Evolutionary conservation across 2,113 vertebrate species (phyloP), one percentile per base, ranked within the genome.

Genomic region (Condylura cristata): DNA sequence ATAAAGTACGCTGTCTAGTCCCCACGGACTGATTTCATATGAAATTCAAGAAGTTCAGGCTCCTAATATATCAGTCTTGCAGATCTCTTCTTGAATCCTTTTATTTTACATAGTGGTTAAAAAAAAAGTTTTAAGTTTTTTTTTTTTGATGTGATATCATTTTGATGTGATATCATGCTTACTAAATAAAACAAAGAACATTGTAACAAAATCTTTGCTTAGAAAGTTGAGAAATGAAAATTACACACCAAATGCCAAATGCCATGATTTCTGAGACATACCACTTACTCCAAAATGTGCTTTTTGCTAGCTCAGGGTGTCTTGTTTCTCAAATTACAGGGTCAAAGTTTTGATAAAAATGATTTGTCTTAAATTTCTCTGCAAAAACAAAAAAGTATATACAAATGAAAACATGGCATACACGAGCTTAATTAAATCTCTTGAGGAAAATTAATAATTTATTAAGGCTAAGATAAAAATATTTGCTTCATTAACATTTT

Each of bases 361-460:
- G 24, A 61, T 68, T 79, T 84, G 20, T 65, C 66, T 71, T 51
- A 71, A 58, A 86, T 89, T 60, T 51, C 39, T 32, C 72, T 92
- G 89, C 30, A 56, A 79, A 93, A 86, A 74, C 8, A 32, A 82
- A 79, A 86, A 12, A 71, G 86, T n/a, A 78, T 60, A 66, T 6
- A 58, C 32, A 84, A 61, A 60, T 37, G 37, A 91, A 37, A 91
- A 6, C 3, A 26, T 79, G 14, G 37, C 41, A 81, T n/a, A 75
- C 6, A 30, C 83, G 39, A 10, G 46, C 37, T 79, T 80, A 92
- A 83, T 83, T 81, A 53, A 65, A 72, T 84, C 39, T 89, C 70
- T 84, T 70, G 66, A 80, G 24, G 90, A 86, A 90, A 94, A 81
- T 51, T 39, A 84, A 88, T 12, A 75, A 61, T 93, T 85, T 88